These are phyloP conservation scores for Argyresthia albistria DNA, from an alignment of 2,888 invertebrate species.

Conservation along the genomic window DNA sequence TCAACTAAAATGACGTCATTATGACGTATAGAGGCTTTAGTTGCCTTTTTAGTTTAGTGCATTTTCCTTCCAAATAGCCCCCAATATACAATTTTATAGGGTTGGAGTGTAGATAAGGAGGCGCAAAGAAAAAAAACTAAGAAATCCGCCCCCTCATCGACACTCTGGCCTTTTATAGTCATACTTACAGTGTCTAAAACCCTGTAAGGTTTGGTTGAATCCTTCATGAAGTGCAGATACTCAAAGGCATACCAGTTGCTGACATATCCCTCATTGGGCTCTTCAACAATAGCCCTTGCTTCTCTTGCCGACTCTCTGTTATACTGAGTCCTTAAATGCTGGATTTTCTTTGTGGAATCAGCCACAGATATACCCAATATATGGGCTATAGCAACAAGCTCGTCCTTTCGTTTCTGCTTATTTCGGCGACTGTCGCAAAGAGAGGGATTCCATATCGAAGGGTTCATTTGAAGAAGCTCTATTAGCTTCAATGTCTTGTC, in stretches of 20 bases:
- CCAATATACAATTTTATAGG: too few species aligned
- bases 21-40: too few species aligned
- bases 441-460: conserved; percentile 55
- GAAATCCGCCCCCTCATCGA: too few species aligned
- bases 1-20: too few species aligned
- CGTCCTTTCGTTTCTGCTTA: conserved; percentile 59
- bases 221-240: conserved; percentile 72
- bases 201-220: conserved; percentile 61
- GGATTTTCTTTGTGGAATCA: conserved; percentile 73
- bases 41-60: too few species aligned
- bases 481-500: conserved; percentile 60
- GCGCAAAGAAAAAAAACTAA: too few species aligned
- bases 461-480: conserved; percentile 53
- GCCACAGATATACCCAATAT: conserved; percentile 44
- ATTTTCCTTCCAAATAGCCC: too few species aligned
- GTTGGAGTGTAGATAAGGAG: too few species aligned
- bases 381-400: conserved; percentile 48
- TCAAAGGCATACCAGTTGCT: conserved; percentile 73
- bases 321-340: conserved; percentile 74
- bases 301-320: conserved; percentile 73
- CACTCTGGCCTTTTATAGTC: too few species aligned
- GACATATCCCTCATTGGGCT: conserved; percentile 64
- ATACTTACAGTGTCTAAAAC: conserved; percentile 44
- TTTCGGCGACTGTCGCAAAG: conserved; percentile 52
- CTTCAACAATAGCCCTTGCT: conserved; percentile 57